phyloP scores from a whole-genome alignment of 2,888 invertebrate genomes.

The Lacanobia oleracea region DNA sequence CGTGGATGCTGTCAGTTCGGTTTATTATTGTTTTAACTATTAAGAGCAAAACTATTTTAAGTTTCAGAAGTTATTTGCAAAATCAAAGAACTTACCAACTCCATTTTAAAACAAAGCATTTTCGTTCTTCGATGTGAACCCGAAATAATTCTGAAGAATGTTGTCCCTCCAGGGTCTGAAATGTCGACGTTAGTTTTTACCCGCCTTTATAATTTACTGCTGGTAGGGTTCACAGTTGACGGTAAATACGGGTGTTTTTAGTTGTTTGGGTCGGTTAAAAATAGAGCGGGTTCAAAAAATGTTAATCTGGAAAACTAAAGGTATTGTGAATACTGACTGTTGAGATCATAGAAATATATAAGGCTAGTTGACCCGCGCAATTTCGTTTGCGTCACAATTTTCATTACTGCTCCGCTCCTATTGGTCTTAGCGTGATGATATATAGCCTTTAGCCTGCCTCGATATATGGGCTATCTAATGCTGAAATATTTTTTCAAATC shows the following conservation, averaged over 20 bases:
- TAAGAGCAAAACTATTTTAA: neutral
- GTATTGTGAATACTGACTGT: neutral
- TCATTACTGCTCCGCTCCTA: no score
- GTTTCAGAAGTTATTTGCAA: neutral
- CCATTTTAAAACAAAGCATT: neutral
- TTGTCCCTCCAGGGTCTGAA: constrained; percentile 28
- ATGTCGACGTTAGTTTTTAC: constrained; percentile 51
- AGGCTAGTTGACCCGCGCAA: no score
- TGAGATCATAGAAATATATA: no score
- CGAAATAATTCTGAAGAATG: constrained; percentile 59
- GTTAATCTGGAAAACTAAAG: neutral
- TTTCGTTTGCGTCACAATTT: no score
- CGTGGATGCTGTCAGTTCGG: no score
- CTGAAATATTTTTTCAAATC: no score
- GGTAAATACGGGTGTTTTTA: constrained; percentile 21
- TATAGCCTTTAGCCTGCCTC: no score
- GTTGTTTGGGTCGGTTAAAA: constrained; percentile 15
- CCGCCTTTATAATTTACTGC: constrained; percentile 45
- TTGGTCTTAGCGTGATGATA: no score
- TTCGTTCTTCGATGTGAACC: constrained; percentile 20
- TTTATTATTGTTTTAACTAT: no score
- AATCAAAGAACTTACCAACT: neutral
- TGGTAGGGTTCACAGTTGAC: constrained; percentile 8
- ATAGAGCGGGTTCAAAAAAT: neutral
- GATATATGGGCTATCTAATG: no score